phyloP scores from a whole-genome alignment of 2,113 vertebrate species.

The Prunella fulvescens region DNA sequence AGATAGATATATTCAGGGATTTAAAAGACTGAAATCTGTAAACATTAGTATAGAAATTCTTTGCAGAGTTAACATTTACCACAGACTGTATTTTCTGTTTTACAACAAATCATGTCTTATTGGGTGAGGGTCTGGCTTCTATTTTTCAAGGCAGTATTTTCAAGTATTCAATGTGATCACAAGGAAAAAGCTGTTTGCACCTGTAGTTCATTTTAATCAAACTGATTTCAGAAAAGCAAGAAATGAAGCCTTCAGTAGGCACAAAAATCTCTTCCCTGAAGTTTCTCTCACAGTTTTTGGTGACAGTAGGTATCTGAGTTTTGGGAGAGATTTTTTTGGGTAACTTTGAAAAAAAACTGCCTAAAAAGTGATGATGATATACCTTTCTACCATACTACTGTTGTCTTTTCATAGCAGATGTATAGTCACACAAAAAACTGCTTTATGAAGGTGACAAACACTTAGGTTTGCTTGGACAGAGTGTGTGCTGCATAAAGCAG shows the following conservation, averaged over 20 bases:
- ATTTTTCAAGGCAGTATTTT: background rate
- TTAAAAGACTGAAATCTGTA: background rate
- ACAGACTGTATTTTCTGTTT: background rate
- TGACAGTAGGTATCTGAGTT: background rate
- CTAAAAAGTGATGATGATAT: background rate
- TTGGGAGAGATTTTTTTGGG: background rate
- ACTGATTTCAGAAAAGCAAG: background rate
- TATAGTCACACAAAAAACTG: background rate
- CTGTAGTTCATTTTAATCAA: background rate
- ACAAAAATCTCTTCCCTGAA: background rate
- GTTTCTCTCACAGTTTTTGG: background rate
- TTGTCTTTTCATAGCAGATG: background rate
- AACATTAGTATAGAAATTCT: constrained; percentile 1
- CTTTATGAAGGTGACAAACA: background rate
- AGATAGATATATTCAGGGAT: background rate
- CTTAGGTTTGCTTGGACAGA: background rate
- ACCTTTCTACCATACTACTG: background rate
- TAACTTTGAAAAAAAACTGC: background rate
- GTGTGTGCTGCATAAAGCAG: too few species aligned
- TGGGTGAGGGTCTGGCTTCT: background rate
- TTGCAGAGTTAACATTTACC: constrained; percentile 13
- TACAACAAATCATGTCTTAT: background rate
- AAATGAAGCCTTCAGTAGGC: background rate
- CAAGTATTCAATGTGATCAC: background rate
- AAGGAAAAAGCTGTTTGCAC: background rate